phyloP scores from a whole-genome alignment of 1,140 invertebrate species.

The Macrobrachium nipponense region DNA sequence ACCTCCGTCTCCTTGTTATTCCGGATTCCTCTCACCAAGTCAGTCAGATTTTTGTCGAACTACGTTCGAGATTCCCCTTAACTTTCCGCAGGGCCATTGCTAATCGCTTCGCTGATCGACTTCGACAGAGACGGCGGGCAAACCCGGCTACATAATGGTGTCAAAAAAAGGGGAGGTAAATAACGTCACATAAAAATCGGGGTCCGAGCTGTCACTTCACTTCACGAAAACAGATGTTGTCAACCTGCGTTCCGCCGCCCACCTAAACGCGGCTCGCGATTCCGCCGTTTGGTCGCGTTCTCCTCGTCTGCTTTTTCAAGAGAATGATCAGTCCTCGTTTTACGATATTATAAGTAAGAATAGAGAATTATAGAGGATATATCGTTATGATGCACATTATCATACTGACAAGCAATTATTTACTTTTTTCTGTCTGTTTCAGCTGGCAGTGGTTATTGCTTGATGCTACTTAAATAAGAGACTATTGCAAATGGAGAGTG shows the following conservation, averaged over 20 bases:
- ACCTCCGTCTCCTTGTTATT: conserved; percentile 99
- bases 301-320: too few species aligned
- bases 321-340: too few species aligned
- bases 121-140: not conserved
- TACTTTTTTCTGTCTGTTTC: too few species aligned
- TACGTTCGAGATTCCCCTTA: conserved; percentile 97
- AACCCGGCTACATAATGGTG: not conserved
- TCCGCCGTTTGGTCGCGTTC: too few species aligned
- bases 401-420: too few species aligned
- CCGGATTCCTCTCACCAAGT: conserved; percentile 97
- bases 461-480: too few species aligned
- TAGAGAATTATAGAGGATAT: too few species aligned
- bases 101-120: not conserved
- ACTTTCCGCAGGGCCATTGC: conserved; percentile 95
- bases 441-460: too few species aligned
- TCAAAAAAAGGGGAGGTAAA: not conserved
- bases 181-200: conserved; percentile 8
- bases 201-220: conserved; percentile 4
- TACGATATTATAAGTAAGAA: too few species aligned
- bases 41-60: conserved; percentile 99
- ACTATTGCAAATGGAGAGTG: too few species aligned
- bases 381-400: too few species aligned
- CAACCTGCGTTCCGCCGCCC: not conserved
- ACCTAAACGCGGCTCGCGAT: too few species aligned
- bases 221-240: not conserved